Evolutionary conservation across 2,113 vertebrate species (phyloP), one percentile per base, ranked within the genome.

Genomic region (Nothobranchius kuhntae): DNA sequence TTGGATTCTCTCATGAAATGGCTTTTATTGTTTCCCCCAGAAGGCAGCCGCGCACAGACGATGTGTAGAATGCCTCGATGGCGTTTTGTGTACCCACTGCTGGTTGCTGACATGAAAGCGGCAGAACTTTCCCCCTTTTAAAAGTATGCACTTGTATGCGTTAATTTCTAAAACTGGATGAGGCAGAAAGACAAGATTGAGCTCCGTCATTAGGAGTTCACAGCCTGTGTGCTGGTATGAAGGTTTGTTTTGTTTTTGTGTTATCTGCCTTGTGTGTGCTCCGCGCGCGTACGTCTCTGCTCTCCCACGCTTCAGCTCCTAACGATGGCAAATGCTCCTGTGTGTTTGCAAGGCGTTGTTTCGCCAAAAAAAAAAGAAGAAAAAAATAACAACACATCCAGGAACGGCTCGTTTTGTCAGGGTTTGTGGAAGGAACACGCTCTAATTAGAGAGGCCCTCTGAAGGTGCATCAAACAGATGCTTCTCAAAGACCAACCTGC

Each of bases 111-210:
- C 88, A 87, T 83, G 78, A 91, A 88, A 85, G 85, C 82, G 63
- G 57, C 15, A 75, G 81, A 91, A 90, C 80, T 87, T 89, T 86
- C 71, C 68, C 66, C 80, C 46, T 86, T 17, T 79, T 80, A 77
- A 85, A 87, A 82, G 73, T 75, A 68, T n/a, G 71, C 55, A 65
- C 65, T 58, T 61, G 78, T 82, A 73, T 82, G 74, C 73, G 83
- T 89, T 91, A 91, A 91, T 92, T 93, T 92, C 89, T 87, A 92
- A 92, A 93, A 91, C 90, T 87, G 88, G 89, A 89, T 89, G 77
- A 90, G 83, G 88, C 87, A 89, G 90, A 91, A 89, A 91, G 87
- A 82, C 87, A 78, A 89, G 87, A 90, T 89, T 74, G 82, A 83
- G 87, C 86, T 89, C 12, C 79, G 86, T 92, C 88, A 92, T 92